Conservation (phyloP, 2,888 invertebrate genomes). For the Conops quadrifasciatus region DNA sequence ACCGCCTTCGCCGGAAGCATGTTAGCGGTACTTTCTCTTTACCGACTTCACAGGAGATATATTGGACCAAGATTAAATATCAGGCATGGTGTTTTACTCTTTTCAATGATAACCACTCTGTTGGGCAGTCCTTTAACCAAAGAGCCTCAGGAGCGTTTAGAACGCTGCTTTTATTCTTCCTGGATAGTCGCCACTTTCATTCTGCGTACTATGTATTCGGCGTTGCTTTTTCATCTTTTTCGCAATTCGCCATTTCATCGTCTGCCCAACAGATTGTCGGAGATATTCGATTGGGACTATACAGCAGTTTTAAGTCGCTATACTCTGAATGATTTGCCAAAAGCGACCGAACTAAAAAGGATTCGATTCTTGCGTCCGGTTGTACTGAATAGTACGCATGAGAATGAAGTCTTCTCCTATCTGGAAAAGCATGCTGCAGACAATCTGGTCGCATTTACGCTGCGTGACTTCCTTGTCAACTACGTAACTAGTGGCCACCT, state of each 20-base stretch:
- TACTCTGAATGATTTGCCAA: slow-evolving; percentile 40
- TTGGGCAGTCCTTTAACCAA: slow-evolving; percentile 42
- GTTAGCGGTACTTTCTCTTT: not conserved
- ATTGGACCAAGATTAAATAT: not conserved
- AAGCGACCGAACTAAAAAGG: slow-evolving; percentile 37
- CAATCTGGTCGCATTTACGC: slow-evolving; percentile 39
- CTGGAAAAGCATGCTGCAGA: slow-evolving; percentile 38
- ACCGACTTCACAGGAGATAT: not conserved
- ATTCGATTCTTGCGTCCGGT: slow-evolving; percentile 24
- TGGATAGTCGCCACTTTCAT: slow-evolving; percentile 49
- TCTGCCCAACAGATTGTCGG: slow-evolving; percentile 43
- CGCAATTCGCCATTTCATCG: slow-evolving; percentile 46
- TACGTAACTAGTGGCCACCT: slow-evolving; percentile 33
- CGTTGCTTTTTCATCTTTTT: slow-evolving; percentile 47
- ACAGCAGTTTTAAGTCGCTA: slow-evolving; percentile 42
- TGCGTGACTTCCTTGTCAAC: slow-evolving; percentile 43
- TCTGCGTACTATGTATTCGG: slow-evolving; percentile 47
- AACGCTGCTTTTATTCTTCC: slow-evolving; percentile 42
- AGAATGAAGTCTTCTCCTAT: slow-evolving; percentile 39
- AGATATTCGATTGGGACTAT: slow-evolving; percentile 43
- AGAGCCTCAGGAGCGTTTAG: slow-evolving; percentile 26
- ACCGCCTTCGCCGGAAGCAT: slow-evolving; percentile 38
- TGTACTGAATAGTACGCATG: slow-evolving; percentile 34
- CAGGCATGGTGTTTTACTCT: not conserved
- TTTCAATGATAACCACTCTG: slow-evolving; percentile 23